Base-by-base conservation (phyloP, 2,888 invertebrate genomes). In the Phymatocera aterrima region DNA sequence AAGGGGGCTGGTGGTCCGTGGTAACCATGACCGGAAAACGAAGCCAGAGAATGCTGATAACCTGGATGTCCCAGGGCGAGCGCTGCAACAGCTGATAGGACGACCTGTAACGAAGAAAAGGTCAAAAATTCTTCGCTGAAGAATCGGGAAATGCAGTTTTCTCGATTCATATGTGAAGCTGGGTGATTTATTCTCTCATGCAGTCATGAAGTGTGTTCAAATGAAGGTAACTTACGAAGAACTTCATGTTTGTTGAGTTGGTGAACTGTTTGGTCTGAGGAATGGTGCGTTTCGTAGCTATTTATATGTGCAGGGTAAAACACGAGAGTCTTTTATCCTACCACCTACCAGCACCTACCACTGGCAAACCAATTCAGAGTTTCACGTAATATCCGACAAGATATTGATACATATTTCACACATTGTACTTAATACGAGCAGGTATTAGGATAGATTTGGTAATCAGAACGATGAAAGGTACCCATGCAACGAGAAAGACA, bases 1-100 rank as follows among this genome's bases (percentile, higher is more conserved):
- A 87, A 77, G 0, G 88, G 88, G 0, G 88, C 88, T 1, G 82
- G 81, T 1, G 88, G 87, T 0, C 88, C 88, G 68, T 87, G 86
- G 78, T 87, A 87, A 6, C 79, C 80, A 57, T 84, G 81, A 10
- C 34, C 61, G 0, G 80, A 24, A 34, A 82, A 80, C 0, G 83
- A 46, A n/a, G 31, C 61, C 5, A 28, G 46, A 18, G n/a, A 61
- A 21, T n/a, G n/a, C n/a, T 54, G 61, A 34, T 34, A 43, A 31
- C 64, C 83, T 0, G 86, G 83, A 24, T 78, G 70, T 3, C 83
- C 84, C n/a, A 84, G 65, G 65, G 80, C 81, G 57, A 79, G 70
- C n/a, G 79, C 80, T 24, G 79, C 79, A 31, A 83, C 77, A 51
- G 80, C 82, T 8, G 83, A 81, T 18, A 84, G 77, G 60, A 84